Conservation (phyloP, 2,888 invertebrate genomes). For the Caenorhabditis panamensis region DNA sequence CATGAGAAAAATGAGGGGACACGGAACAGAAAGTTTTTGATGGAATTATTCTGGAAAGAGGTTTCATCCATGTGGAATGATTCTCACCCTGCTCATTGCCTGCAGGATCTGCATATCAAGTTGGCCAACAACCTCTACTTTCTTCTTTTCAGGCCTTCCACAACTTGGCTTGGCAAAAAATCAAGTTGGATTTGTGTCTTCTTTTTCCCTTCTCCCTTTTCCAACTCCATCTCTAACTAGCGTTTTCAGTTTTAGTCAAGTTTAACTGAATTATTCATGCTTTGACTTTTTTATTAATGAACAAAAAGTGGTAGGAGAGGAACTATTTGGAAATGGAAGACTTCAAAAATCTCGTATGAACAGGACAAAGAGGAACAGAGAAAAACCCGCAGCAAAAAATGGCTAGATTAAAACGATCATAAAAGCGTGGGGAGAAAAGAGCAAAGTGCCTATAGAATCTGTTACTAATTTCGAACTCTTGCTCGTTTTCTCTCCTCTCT, state of each 20-base stretch:
- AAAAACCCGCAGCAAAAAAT: slow-evolving; percentile 41
- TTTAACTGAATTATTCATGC: slow-evolving; percentile 6
- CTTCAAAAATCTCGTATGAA: slow-evolving; percentile 16
- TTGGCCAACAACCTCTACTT: not conserved
- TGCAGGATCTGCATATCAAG: slow-evolving; percentile 12
- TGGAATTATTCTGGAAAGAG: slow-evolving; percentile 17
- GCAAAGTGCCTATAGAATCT: slow-evolving; percentile 48
- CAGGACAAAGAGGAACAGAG: slow-evolving; percentile 19
- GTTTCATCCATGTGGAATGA: slow-evolving; percentile 44
- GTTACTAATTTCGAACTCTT: slow-evolving; percentile 53
- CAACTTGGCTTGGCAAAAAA: not conserved
- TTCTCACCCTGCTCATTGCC: slow-evolving; percentile 12
- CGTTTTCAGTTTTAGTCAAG: not conserved
- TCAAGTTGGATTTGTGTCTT: slow-evolving; percentile 4
- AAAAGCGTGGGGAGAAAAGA: slow-evolving; percentile 32
- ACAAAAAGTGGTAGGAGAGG: not conserved
- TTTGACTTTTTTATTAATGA: slow-evolving; percentile 29
- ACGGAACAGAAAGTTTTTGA: slow-evolving; percentile 22
- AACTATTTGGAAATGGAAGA: slow-evolving; percentile 2
- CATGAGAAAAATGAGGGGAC: slow-evolving; percentile 2
- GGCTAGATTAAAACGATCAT: slow-evolving; percentile 45
- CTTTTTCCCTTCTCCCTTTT: not conserved
- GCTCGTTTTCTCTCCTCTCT: slow-evolving; percentile 20
- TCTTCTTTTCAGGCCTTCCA: not conserved
- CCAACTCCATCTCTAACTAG: not conserved